Evolutionary conservation across 1,140 invertebrate genomes (phyloP).

Genomic region (Maniola jurtina): DNA sequence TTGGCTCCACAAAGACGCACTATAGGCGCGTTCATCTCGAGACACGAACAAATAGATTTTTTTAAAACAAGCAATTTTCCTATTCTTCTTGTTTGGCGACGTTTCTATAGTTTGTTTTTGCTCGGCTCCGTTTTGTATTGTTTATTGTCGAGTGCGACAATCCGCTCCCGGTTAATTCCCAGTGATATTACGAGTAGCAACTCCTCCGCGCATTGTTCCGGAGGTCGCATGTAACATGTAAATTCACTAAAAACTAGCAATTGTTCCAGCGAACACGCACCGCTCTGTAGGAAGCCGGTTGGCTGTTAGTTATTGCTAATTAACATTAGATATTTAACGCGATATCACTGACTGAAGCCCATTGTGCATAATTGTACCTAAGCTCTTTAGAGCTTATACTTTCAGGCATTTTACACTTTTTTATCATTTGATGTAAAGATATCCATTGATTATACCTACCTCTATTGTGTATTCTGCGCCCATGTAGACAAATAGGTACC

Average conservation of each 20-base stretch:
- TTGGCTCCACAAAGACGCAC: constrained; percentile 59
- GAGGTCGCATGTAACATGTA: constrained; percentile 62
- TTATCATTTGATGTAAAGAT: not conserved
- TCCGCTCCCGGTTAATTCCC: constrained; percentile 72
- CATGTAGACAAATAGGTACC: no score
- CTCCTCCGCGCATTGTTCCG: constrained; percentile 61
- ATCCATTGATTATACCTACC: not conserved
- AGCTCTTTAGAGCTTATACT: constrained; percentile 32
- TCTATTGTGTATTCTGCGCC: no score
- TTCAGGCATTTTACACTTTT: constrained; percentile 1
- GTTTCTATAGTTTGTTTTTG: constrained; percentile 75
- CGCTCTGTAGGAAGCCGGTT: constrained; percentile 34
- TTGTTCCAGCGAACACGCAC: constrained; percentile 58
- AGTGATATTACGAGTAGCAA: constrained; percentile 69
- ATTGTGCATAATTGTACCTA: constrained; percentile 33
- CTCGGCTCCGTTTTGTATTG: constrained; percentile 70
- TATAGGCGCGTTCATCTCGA: constrained; percentile 69
- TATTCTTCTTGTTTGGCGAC: constrained; percentile 74
- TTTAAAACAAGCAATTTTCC: constrained; percentile 77
- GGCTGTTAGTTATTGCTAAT: constrained; percentile 48
- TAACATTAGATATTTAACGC: constrained; percentile 41
- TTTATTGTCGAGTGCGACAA: constrained; percentile 73
- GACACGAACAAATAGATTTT: constrained; percentile 75
- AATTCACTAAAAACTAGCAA: constrained; percentile 66
- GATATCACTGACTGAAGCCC: constrained; percentile 20